Conservation (phyloP, 2,888 invertebrate species). For the Pseudoips prasinana region DNA sequence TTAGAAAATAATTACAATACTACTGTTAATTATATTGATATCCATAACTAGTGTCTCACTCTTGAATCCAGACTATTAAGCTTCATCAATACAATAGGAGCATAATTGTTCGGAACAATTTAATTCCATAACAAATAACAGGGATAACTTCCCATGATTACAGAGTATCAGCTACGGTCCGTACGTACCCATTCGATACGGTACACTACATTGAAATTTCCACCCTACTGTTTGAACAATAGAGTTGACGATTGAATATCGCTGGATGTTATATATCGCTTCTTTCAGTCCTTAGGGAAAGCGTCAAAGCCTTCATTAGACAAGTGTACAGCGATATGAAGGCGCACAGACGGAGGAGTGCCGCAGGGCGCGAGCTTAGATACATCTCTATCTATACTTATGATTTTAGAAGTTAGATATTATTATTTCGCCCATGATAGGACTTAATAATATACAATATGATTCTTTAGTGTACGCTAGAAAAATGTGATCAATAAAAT, state of each 20-base stretch:
- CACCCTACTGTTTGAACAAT: constrained; percentile 20
- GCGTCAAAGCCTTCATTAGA: constrained; percentile 53
- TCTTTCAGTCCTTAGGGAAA: constrained; percentile 38
- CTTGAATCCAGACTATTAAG: constrained; percentile 18
- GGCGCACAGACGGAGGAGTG: constrained; percentile 35
- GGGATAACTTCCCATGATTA: constrained; percentile 37
- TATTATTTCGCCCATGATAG: no score
- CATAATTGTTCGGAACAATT: constrained; percentile 36
- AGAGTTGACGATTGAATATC: constrained; percentile 20
- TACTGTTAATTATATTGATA: neutral
- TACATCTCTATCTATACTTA: constrained; percentile 19
- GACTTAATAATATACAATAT: no score
- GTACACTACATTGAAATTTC: constrained; percentile 19
- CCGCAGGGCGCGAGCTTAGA: constrained; percentile 30
- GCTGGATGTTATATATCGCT: constrained; percentile 16
- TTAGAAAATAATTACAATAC: no score
- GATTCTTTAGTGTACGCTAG: no score
- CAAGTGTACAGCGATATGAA: constrained; percentile 42
- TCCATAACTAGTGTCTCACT: constrained; percentile 3
- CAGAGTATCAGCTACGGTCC: constrained; percentile 30
- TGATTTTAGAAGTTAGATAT: neutral
- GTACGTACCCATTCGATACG: constrained; percentile 21
- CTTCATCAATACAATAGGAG: constrained; percentile 24
- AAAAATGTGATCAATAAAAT: no score
- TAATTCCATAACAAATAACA: constrained; percentile 39